Evolutionary conservation across 1,140 invertebrate genomes (phyloP), one percentile per base, ranked within the genome.

Genomic region (Sitophilus oryzae): DNA sequence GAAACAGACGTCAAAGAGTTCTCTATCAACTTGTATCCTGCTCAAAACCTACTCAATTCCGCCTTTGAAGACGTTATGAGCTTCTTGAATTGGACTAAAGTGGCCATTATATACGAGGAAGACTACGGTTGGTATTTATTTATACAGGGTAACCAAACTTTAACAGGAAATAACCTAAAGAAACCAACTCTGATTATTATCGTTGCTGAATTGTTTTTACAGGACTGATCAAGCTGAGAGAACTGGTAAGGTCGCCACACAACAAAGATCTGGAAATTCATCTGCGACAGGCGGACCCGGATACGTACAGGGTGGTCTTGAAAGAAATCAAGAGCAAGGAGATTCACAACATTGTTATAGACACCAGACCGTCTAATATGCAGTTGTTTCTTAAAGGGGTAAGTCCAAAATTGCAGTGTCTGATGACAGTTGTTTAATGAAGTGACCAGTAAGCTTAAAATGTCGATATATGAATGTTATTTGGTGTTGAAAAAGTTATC

Each of bases 51-150:
- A 45, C 78, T 96, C 55, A 91, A 91, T 66, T 74, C 80, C 37
- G 91, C 93, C 0, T 91, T 92, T 71, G 79, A 83, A 52, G 92
- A 96, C 66, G 79, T 95, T 46, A 90, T 96, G 73, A 75, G 79
- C 15, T 93, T 91, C 68, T 79, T 95, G 36, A 93, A 95, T 70
- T 96, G 93, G 93, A 93, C 89, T 3, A 83, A 84, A 71, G 89
- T 95, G 59, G 92, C 91, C 1, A 88, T 97, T 52, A 83, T 97
- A 25, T 96, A 96, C 67, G 93, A 97, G 72, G 88, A 93, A 65
- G 84, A 88, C 70, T 83, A 85, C 59, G 86, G 88, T 89, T 69
- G 76, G 75, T 74, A 38, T 23, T 10, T n/a, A n/a, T n/a, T n/a
- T n/a, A n/a, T n/a, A n/a, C n/a, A n/a, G n/a, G n/a, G 5, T 41